Evolutionary conservation across 1,140 invertebrate species (phyloP).

Genomic region (Ceratina japonica): DNA sequence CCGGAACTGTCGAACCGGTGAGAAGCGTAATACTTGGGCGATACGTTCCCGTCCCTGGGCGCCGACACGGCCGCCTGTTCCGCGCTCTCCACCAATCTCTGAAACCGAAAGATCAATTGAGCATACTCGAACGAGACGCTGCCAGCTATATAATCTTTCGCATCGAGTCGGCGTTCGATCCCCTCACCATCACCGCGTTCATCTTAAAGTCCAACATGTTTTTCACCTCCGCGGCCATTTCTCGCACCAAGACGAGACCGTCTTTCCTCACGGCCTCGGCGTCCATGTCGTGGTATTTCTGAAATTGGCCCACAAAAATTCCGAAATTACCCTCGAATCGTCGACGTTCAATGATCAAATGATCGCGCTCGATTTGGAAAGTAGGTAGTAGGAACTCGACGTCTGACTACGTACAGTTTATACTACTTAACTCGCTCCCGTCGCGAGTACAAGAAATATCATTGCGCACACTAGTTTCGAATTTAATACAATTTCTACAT

Average conservation of each 20-base stretch:
- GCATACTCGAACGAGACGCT: no score
- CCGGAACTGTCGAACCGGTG: slow-evolving; percentile 85
- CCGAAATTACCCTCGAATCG: not conserved
- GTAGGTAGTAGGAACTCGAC: no score
- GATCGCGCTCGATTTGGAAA: no score
- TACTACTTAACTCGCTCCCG: no score
- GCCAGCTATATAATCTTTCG: no score
- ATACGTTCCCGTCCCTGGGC: slow-evolving; percentile 78
- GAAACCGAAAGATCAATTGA: slow-evolving; percentile 56
- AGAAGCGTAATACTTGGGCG: slow-evolving; percentile 84
- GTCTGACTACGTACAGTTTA: no score
- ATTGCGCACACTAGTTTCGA: no score
- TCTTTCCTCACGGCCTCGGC: slow-evolving; percentile 88
- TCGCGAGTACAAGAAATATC: no score
- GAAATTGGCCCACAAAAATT: slow-evolving; percentile 28
- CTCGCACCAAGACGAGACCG: slow-evolving; percentile 89
- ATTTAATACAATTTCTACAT: no score
- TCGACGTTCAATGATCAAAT: no score
- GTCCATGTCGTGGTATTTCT: slow-evolving; percentile 89
- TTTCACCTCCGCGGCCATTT: slow-evolving; percentile 91
- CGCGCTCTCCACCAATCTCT: slow-evolving; percentile 93
- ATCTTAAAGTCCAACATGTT: slow-evolving; percentile 95
- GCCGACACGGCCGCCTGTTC: slow-evolving; percentile 90
- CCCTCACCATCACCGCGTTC: slow-evolving; percentile 91
- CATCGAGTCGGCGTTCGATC: no score